Evolutionary conservation across 37 sponge, comb jelly and placozoan genomes (phyloP).

Genomic region (Geodia barretti): DNA sequence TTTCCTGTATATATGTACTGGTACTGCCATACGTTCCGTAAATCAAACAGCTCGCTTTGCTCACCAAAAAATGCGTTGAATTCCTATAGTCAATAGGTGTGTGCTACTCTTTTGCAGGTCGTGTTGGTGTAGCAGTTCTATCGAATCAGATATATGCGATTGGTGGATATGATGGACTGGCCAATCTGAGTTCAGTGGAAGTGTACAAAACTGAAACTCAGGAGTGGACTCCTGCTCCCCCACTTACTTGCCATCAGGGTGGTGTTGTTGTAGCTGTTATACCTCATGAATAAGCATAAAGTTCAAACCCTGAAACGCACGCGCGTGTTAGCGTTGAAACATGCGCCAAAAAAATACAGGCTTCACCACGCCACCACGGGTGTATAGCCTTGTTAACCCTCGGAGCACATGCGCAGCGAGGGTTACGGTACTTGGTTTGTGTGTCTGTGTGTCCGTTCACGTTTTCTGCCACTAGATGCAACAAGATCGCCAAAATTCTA

Average conservation of each 20-base stretch:
- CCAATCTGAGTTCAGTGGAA: constrained; percentile 70
- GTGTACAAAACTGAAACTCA: constrained; percentile 33
- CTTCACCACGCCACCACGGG: neutral
- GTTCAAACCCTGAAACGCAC: neutral
- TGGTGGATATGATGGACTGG: constrained; percentile 63
- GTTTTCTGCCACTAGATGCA: too few relatives aligned
- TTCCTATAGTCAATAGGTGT: too few relatives aligned
- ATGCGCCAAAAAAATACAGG: neutral
- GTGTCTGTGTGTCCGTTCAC: too few relatives aligned
- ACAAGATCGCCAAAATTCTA: too few relatives aligned
- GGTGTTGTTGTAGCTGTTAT: constrained; percentile 64
- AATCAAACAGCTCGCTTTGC: too few relatives aligned
- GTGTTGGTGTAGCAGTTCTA: constrained; percentile 54
- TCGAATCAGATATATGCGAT: constrained; percentile 62
- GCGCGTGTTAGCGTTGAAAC: neutral
- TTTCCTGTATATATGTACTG: too few relatives aligned
- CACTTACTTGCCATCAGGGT: constrained; percentile 59
- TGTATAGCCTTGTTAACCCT: neutral
- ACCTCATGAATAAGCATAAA: constrained; percentile 14
- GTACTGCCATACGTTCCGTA: too few relatives aligned
- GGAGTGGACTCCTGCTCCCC: constrained; percentile 39
- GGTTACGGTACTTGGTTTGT: neutral
- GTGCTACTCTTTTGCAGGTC: too few relatives aligned
- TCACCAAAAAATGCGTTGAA: too few relatives aligned
- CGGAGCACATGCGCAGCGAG: neutral